Evolutionary conservation across 2,113 vertebrate species (phyloP).

Genomic region (Gnathonemus longibarbis): DNA sequence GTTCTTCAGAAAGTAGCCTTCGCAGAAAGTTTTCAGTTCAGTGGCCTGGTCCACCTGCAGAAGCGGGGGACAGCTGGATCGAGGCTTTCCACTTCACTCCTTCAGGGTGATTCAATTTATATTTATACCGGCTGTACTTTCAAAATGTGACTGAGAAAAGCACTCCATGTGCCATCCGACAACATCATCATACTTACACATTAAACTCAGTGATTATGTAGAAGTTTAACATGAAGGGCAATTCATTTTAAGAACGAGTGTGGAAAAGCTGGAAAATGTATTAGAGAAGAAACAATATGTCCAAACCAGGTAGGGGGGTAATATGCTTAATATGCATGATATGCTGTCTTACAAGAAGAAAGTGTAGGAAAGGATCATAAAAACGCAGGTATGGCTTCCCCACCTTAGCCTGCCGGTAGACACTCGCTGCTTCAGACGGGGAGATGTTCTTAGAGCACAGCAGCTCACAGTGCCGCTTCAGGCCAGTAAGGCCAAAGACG

Average conservation of each 20-base stretch:
- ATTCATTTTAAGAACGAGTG: background rate
- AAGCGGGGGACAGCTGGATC: background rate
- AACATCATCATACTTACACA: background rate
- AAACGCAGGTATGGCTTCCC: background rate
- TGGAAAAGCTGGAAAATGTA: background rate
- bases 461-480: constrained; percentile 73
- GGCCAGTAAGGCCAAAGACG: constrained; percentile 66
- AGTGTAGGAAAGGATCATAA: background rate
- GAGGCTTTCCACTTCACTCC: background rate
- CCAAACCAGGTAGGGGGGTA: background rate
- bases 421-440: constrained; percentile 62
- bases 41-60: constrained; percentile 59
- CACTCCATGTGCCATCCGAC: background rate
- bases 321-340: background rate
- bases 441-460: constrained; percentile 73
- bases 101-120: background rate
- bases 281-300: background rate
- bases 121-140: background rate
- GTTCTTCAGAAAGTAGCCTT: constrained; percentile 72
- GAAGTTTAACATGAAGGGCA: background rate
- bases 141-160: background rate
- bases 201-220: background rate
- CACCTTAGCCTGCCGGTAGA: constrained; percentile 69
- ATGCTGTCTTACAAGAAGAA: background rate
- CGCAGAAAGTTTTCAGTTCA: constrained; percentile 64